Percentiles rank a stretch among this genome's conserved stretches.
Conservation (phyloP, 2,888 invertebrate species). For the Nemurella pictetii region DNA sequence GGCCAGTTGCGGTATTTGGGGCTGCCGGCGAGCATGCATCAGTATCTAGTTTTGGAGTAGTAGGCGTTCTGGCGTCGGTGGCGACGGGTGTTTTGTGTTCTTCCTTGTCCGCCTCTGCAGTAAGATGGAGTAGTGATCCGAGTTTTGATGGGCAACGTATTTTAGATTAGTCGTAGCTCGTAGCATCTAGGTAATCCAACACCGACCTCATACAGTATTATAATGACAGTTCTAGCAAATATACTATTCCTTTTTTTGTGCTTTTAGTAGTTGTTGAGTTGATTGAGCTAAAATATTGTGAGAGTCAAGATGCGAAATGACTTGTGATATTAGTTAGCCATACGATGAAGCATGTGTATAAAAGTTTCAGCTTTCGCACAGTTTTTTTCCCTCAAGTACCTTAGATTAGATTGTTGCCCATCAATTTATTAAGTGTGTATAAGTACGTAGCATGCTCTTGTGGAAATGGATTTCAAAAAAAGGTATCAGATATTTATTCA, state of each 20-base stretch:
- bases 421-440: too few species aligned
- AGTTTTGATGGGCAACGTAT: background rate
- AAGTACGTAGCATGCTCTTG: too few species aligned
- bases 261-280: background rate
- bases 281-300: background rate
- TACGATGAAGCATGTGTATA: background rate
- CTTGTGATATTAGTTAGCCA: background rate
- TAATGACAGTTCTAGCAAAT: background rate
- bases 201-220: background rate
- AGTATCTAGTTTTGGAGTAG: constrained; percentile 41
- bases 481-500: too few species aligned
- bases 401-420: background rate
- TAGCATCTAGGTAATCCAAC: background rate
- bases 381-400: background rate
- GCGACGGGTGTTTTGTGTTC: background rate
- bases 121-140: background rate
- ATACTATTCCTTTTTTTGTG: background rate
- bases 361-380: background rate
- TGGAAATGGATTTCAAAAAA: background rate
- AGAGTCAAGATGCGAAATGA: background rate
- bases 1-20: constrained; percentile 35
- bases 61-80: too few species aligned
- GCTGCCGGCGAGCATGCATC: constrained; percentile 40
- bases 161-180: too few species aligned
- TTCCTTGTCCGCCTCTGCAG: background rate